Evolutionary conservation across 2,797 vertebrate species (phyloP), one percentile per base, ranked within the genome.

Genomic region (Spinibarbus caldwelli): DNA sequence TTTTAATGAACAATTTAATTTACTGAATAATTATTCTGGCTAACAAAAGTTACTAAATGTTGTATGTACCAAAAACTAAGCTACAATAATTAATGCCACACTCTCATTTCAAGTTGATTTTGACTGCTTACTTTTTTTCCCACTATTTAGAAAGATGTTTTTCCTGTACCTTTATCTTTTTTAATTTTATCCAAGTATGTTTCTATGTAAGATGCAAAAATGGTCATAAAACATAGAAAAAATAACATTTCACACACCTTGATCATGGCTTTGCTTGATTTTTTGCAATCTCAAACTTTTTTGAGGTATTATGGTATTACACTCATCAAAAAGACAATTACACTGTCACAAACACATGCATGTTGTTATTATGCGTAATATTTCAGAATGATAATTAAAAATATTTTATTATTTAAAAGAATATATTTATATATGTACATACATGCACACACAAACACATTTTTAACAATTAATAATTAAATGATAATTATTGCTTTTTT

Each of bases 131-230:
- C 7, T 14, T 15, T 71, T 43, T 23, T 68, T 2, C 70, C n/a
- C n/a, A n/a, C 14, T 62, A 29, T 73, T 82, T 17, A 54, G 73
- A 54, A 57, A 41, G 15, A 43, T 6, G 6, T 49, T 75, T 47
- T 59, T 62, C 43, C 80, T 83, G 15, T 36, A 49, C 23, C 3
- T 26, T 26, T 66, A 45, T 29, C 23, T 19, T 21, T 36, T 80
- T 47, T 38, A n/a, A 21, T 76, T 66, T 52, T 7, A 76, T 26
- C 29, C 29, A 75, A 6, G 41, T 47, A 70, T 67, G 64, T 78
- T 83, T 86, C 31, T 67, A 34, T 71, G 82, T 78, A 73, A 29
- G 36, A 62, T 79, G 67, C 76, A 54, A 79, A 64, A 71, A 38
- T 4, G 23, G 21, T 36, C 38, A 76, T 70, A 78, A 54, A 71